Base-by-base conservation (phyloP, 2,888 invertebrate species). In the Omphaloscelis lunosa region DNA sequence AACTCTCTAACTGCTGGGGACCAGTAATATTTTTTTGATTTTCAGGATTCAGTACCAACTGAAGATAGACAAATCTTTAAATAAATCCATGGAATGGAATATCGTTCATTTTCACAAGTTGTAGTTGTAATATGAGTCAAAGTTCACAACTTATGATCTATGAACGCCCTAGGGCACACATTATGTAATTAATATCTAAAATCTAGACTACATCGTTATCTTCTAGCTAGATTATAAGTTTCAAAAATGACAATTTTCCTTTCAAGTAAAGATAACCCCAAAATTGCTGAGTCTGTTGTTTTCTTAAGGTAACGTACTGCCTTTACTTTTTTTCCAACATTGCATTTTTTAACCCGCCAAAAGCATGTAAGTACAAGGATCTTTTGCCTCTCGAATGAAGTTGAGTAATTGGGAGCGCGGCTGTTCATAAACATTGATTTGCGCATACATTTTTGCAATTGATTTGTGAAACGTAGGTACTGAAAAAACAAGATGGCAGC, bases 111-210 rank as follows among this genome's bases (percentile, higher is more conserved):
- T 61, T 69, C 68, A 51, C 68, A 73, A 66, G 34, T 83, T 59
- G 56, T 45, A 66, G 34, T 83, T 59, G 56, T 51, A 27, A 66
- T 71, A 67, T 23, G 63, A 74, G 72, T 72, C 72, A 84, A 63
- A 84, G 72, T 58, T 80, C 58, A 72, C 17, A 63, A 20, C 41
- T 61, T 56, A 56, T 34, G 45, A 72, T 79, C 59, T 72, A 72
- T 45, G 29, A 58, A 62, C 39, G 75, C 72, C 72, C 65, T 17
- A 66, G 61, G 80, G 71, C 68, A 58, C n/a, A 68, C 48, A 34
- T 34, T 34, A 34, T 34, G 34, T 34, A 34, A 34, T 34, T 34
- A 34, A 34, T 34, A 5, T 34, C 34, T 34, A n/a, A n/a, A n/a
- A n/a, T n/a, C n/a, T n/a, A n/a, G n/a, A n/a, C n/a, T n/a, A n/a